Percentiles rank a stretch among this genome's conserved stretches.
Conservation (phyloP, 2,888 invertebrate genomes). For the Tyria jacobaeae region DNA sequence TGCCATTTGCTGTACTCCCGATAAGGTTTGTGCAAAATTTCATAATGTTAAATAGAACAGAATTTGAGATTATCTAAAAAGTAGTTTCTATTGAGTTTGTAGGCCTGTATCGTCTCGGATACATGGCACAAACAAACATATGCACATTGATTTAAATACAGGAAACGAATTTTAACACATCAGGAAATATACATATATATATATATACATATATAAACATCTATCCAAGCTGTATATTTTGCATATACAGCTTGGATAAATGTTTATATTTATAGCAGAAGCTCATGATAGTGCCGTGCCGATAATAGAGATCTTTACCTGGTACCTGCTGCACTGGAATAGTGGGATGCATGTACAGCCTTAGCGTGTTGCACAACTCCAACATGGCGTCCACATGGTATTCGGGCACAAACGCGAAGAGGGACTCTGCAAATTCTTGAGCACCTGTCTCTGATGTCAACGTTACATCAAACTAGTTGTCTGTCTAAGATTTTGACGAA, state of each 20-base stretch:
- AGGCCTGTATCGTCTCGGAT: too few species aligned
- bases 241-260: background rate
- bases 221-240: too few species aligned
- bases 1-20: too few species aligned
- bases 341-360: slow-evolving; percentile 89
- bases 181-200: too few species aligned
- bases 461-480: slow-evolving; percentile 1
- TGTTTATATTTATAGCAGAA: background rate
- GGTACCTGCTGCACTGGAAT: slow-evolving; percentile 83
- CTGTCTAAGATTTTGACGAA: slow-evolving; percentile 3
- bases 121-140: too few species aligned
- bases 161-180: too few species aligned
- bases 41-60: too few species aligned
- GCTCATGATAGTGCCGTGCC: background rate
- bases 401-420: slow-evolving; percentile 91
- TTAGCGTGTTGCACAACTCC: slow-evolving; percentile 88
- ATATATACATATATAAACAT: too few species aligned
- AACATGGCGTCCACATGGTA: slow-evolving; percentile 90
- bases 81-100: too few species aligned
- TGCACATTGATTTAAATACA: too few species aligned
- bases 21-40: too few species aligned
- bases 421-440: slow-evolving; percentile 68
- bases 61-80: too few species aligned
- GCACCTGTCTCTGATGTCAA: slow-evolving; percentile 35
- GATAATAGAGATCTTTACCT: slow-evolving; percentile 51